Conservation (phyloP, 2,113 vertebrate species). For the Helogale parvula region DNA sequence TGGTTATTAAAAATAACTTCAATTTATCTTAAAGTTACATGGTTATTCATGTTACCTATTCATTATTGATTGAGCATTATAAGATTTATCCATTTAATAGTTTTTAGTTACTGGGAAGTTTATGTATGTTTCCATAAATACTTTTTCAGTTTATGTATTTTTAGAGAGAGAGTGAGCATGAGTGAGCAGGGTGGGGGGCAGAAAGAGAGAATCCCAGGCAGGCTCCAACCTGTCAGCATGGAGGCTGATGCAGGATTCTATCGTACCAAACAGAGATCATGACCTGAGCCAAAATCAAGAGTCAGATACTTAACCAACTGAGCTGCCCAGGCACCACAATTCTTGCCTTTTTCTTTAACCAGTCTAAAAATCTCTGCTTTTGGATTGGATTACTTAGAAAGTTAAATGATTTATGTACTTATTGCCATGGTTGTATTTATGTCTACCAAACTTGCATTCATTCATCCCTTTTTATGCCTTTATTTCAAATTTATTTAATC, state of each 20-base stretch:
- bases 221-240: too few species aligned
- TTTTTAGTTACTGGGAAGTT: not conserved
- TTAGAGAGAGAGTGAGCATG: too few species aligned
- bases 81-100: not conserved
- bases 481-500: not conserved
- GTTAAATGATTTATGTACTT: not conserved
- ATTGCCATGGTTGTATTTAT: not conserved
- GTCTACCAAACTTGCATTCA: not conserved
- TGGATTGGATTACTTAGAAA: not conserved
- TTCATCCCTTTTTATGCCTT: not conserved
- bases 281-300: too few species aligned
- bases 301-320: too few species aligned
- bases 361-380: not conserved
- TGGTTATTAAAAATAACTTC: not conserved
- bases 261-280: too few species aligned
- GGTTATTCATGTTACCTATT: not conserved
- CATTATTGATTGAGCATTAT: not conserved
- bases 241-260: too few species aligned
- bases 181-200: too few species aligned
- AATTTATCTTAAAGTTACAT: not conserved
- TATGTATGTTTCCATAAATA: not conserved
- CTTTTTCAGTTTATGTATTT: too few species aligned
- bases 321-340: too few species aligned
- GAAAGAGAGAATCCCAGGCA: too few species aligned
- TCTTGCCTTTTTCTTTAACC: not conserved